Percentiles rank a stretch among this genome's conserved stretches.
These are phyloP conservation scores for Natrix natrix DNA, from an alignment of 2,797 vertebrate genomes.

Conservation along the genomic window DNA sequence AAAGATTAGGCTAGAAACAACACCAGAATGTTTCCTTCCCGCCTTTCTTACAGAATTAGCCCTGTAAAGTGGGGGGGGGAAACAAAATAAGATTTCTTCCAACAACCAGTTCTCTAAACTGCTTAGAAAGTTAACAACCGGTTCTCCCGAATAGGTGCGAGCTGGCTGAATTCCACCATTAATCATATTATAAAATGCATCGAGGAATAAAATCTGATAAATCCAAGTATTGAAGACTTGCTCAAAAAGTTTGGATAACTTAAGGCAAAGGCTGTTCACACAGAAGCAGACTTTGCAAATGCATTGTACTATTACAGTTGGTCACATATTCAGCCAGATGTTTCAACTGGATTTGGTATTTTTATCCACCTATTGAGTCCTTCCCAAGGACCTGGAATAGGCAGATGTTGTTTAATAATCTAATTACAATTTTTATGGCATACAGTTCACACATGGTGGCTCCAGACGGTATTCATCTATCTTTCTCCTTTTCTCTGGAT, in stretches of 20 bases:
- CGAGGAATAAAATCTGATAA: slow-evolving; percentile 65
- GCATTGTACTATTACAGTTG: background rate
- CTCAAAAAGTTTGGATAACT: slow-evolving; percentile 50
- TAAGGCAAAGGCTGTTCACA: slow-evolving; percentile 22
- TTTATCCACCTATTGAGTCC: background rate
- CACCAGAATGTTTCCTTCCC: too few species aligned
- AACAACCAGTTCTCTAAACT: too few species aligned
- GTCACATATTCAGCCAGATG: background rate
- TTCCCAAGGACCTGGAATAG: background rate
- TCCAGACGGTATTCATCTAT: slow-evolving; percentile 16
- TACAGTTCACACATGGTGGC: background rate
- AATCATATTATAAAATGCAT: slow-evolving; percentile 62
- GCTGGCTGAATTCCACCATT: background rate
- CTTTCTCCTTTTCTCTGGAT: slow-evolving; percentile 1
- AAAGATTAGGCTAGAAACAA: too few species aligned
- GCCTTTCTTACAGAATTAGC: too few species aligned
- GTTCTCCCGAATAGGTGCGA: too few species aligned
- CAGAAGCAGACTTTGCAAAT: slow-evolving; percentile 40
- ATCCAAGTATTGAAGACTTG: slow-evolving; percentile 69
- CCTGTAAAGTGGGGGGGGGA: too few species aligned
- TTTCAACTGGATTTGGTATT: background rate
- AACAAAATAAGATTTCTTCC: too few species aligned
- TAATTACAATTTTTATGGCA: background rate
- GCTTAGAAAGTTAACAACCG: too few species aligned
- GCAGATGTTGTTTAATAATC: background rate